Base-by-base conservation (phyloP, 2,797 vertebrate species). In the Pseudomugil tenellus region DNA sequence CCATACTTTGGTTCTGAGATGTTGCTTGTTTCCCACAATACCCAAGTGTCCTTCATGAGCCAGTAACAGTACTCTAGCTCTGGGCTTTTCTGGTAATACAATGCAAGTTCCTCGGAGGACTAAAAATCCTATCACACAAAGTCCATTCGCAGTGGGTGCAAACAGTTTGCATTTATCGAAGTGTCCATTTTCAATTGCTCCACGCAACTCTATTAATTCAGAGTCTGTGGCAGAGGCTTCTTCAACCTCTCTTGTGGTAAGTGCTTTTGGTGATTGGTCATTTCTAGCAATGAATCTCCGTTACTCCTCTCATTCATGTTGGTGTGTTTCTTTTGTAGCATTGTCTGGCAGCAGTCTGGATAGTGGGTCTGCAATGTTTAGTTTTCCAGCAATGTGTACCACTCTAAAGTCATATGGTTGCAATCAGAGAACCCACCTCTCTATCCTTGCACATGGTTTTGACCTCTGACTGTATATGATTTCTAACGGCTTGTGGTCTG, bases 281-380 rank as follows among this genome's bases (percentile, higher is more conserved):
- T 21, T 73, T n/a, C 66, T 10, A 5, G 68, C 68, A 21, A 73
- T 19, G n/a, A 81, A 81, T 43, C 67, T 72, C 31, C 83, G 59
- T 61, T 71, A 78, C 10, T 76, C 63, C 46, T 72, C 70, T 4
- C 25, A 43, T 29, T 29, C 34, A 52, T 77, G 72, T 52, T 12
- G 23, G 6, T 72, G 67, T 35, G 3, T 41, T 26, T 67, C 41
- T 5, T 54, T 34, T 35, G 6, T 0, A 2, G 56, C 12, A 4
- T 4, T 74, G 0, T 59, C 31, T 8, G 19, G 23, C 32, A 79
- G 12, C 28, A 75, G 62, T 23, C 51, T 1, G 60, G 73, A 77
- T 2, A 74, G n/a, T 2, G 59, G 4, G 1, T 79, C 66, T 14
- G 72, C 69, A 8, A 61, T 76, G 23, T 81, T 79, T 3, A 34